phyloP scores from a whole-genome alignment of 2,797 vertebrate species.

The Chaetodon trifasciatus region DNA sequence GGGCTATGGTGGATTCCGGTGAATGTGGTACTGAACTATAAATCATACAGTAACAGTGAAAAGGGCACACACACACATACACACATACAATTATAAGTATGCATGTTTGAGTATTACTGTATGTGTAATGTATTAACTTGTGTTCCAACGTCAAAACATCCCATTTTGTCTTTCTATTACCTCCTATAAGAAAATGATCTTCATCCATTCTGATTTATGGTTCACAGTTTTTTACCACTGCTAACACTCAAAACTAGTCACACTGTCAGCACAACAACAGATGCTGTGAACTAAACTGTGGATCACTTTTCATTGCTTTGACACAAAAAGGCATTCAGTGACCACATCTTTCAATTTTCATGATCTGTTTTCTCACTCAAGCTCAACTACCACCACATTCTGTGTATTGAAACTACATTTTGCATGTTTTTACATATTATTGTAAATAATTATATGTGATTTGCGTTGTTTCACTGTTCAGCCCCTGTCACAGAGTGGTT shows the following conservation, averaged over 20 bases:
- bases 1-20: background rate
- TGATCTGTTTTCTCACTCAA: no score
- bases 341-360: background rate
- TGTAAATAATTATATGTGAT: background rate
- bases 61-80: background rate
- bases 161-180: background rate
- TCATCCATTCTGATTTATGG: background rate
- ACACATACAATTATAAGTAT: background rate
- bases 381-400: no score
- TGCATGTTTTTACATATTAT: background rate
- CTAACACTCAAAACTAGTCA: background rate
- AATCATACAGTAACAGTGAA: background rate
- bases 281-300: background rate
- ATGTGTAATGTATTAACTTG: background rate
- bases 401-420: background rate
- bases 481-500: background rate
- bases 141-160: background rate
- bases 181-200: background rate
- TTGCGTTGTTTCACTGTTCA: background rate
- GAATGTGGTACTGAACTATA: slow-evolving; percentile 22
- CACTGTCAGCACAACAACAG: background rate
- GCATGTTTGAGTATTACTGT: background rate
- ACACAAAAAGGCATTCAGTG: background rate
- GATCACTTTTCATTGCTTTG: background rate
- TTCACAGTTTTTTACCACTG: background rate